Evolutionary conservation across 2,888 invertebrate species (phyloP).

Genomic region (Tipula vernalis): DNA sequence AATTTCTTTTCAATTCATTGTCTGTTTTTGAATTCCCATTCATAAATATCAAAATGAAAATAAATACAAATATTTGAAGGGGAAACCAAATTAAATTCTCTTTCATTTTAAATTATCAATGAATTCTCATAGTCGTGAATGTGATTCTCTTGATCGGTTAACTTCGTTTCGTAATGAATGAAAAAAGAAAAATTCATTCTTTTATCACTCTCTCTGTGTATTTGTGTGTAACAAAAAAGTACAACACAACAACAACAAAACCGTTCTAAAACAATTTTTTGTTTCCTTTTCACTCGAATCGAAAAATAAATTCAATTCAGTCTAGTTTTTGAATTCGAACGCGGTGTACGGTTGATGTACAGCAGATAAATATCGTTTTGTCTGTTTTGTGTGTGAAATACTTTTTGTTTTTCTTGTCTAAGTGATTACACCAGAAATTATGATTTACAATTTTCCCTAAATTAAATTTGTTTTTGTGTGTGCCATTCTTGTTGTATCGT

Average conservation of each 20-base stretch:
- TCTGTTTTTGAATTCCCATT: background rate
- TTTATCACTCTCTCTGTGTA: background rate
- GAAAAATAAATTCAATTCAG: background rate
- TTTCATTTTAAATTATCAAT: background rate
- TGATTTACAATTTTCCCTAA: background rate
- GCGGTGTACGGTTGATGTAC: background rate
- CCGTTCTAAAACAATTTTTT: background rate
- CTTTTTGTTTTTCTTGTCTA: background rate
- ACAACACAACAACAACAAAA: background rate
- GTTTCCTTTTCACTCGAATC: background rate
- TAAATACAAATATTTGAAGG: background rate
- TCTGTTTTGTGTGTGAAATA: background rate
- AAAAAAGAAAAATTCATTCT: background rate
- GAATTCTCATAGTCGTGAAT: background rate
- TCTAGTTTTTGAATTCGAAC: slow-evolving; percentile 7
- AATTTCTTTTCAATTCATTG: background rate
- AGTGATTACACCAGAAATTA: background rate
- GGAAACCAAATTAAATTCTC: background rate
- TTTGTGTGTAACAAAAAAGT: background rate
- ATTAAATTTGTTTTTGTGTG: background rate
- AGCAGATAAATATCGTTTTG: background rate
- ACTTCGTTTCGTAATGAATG: background rate
- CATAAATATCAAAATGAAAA: background rate
- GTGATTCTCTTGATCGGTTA: background rate
- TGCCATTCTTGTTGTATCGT: too few relatives aligned